Evolutionary conservation across 2,113 vertebrate genomes (phyloP).

Genomic region (Poecile atricapillus): DNA sequence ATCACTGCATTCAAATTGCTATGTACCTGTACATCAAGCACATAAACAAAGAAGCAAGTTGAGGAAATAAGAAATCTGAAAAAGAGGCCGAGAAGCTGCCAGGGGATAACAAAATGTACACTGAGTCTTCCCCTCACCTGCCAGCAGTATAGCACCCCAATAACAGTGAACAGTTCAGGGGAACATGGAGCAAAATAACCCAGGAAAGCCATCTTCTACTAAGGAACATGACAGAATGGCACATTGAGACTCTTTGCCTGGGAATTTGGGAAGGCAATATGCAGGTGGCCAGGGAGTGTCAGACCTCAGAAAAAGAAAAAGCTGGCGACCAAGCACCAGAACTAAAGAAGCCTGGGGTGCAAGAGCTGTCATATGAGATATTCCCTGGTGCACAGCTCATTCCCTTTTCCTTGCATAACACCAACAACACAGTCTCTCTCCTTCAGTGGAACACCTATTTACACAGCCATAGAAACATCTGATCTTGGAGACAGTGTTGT

Average conservation of each 20-base stretch:
- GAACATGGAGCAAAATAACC: not conserved
- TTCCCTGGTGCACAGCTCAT: not conserved
- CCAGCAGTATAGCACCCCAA: not conserved
- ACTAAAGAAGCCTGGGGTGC: not conserved
- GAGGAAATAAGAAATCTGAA: not conserved
- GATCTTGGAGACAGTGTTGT: not conserved
- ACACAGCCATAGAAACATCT: not conserved
- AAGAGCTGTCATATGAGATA: not conserved
- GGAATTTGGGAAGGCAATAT: not conserved
- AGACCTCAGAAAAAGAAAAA: not conserved
- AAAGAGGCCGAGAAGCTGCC: not conserved
- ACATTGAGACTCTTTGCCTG: rapidly evolving
- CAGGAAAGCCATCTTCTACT: not conserved
- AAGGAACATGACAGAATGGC: not conserved
- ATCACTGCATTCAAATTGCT: not conserved
- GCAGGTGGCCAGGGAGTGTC: not conserved
- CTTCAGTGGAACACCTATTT: not conserved
- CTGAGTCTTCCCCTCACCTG: not conserved
- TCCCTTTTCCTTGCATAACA: not conserved
- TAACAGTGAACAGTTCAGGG: not conserved
- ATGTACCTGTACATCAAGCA: not conserved
- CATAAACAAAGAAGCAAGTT: not conserved
- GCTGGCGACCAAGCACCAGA: not conserved
- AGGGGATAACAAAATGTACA: not conserved
- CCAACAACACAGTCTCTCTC: not conserved